These are phyloP conservation scores for Poeciliopsis retropinna DNA, from an alignment of 2,113 vertebrate genomes.

Conservation along the genomic window DNA sequence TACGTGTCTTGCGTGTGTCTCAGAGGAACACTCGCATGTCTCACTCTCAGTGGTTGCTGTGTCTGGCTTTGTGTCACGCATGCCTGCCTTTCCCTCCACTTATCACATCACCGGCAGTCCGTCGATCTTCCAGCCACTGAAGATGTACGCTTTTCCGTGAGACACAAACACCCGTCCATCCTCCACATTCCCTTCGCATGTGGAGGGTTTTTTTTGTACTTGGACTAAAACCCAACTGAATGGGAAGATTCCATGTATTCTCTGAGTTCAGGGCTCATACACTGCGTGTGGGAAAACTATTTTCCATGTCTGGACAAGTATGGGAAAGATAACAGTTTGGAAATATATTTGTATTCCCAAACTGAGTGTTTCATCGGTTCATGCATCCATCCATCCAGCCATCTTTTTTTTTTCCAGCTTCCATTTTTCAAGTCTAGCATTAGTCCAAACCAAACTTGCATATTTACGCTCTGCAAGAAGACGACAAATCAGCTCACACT, in stretches of 20 bases:
- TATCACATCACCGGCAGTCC: constrained; percentile 49
- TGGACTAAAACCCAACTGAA: constrained; percentile 44
- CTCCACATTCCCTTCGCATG: constrained; percentile 6
- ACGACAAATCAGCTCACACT: too few species aligned
- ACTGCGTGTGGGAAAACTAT: not conserved
- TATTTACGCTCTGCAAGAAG: too few species aligned
- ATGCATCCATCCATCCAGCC: too few species aligned
- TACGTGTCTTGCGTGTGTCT: constrained; percentile 38
- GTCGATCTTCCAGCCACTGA: constrained; percentile 43
- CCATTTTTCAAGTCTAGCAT: too few species aligned
- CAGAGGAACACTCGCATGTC: constrained; percentile 41
- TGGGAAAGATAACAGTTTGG: too few species aligned
- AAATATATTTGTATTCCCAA: too few species aligned
- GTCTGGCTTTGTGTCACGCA: constrained; percentile 65
- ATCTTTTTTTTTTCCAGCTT: too few species aligned
- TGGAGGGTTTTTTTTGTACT: not conserved
- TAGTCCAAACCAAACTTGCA: too few species aligned
- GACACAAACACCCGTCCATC: constrained; percentile 16
- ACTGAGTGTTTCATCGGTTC: too few species aligned
- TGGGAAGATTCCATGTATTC: not conserved
- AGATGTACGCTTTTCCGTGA: constrained; percentile 55
- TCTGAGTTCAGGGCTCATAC: not conserved
- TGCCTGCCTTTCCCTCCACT: constrained; percentile 47
- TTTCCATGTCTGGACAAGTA: not conserved
- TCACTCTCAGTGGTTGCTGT: constrained; percentile 60